Percentiles rank a stretch among this genome's conserved stretches.
These are phyloP conservation scores for Pseudochirops cupreus DNA, from an alignment of 2,797 vertebrate genomes.

Conservation along the genomic window DNA sequence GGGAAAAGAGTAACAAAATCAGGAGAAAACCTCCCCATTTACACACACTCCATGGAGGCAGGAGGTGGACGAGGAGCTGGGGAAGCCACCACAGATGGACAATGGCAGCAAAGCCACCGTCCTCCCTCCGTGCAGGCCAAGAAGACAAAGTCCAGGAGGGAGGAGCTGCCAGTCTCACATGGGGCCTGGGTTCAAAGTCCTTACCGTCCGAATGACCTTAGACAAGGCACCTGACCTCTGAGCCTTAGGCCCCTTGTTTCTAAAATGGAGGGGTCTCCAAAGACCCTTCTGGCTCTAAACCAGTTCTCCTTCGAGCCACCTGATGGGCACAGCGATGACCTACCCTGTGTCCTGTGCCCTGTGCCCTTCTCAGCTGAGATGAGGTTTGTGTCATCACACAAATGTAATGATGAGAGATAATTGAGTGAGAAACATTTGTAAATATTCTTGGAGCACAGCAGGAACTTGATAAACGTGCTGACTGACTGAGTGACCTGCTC, in stretches of 20 bases:
- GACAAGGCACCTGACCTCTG: not conserved
- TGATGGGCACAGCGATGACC: not conserved
- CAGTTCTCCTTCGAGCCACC: not conserved
- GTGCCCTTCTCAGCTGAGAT: not conserved
- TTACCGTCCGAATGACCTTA: not conserved
- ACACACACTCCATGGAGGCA: not conserved
- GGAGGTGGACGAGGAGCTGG: not conserved
- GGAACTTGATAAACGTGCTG: not conserved
- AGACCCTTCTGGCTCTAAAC: not conserved
- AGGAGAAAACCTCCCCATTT: not conserved
- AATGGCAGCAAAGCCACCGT: not conserved
- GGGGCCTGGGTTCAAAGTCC: not conserved
- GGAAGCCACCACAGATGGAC: not conserved
- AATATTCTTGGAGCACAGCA: not conserved
- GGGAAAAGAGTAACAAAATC: not conserved
- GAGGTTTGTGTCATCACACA: not conserved
- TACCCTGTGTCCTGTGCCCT: not conserved
- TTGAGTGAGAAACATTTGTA: not conserved
- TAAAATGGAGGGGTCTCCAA: not conserved
- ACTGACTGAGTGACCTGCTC: not conserved
- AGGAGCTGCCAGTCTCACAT: not conserved
- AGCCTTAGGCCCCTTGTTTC: conserved; percentile 12
- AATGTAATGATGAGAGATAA: not conserved
- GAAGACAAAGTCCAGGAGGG: not conserved
- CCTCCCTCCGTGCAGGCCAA: not conserved